phyloP scores from a whole-genome alignment of 2,113 vertebrate genomes.

The Silurus meridionalis region DNA sequence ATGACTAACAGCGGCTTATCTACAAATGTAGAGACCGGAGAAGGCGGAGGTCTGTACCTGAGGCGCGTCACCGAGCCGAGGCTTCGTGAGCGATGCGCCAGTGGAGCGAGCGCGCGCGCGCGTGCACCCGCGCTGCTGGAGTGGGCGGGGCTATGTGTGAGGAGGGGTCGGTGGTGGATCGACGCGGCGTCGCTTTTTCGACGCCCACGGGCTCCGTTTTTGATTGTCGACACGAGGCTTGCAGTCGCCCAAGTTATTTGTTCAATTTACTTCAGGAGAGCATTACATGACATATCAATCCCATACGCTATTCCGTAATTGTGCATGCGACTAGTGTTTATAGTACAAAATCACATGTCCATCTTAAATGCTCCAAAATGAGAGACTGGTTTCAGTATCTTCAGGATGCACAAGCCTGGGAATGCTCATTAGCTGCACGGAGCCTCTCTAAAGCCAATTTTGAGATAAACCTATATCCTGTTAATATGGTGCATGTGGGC shows the following conservation, averaged over 20 bases:
- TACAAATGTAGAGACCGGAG: not conserved
- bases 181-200: conserved; percentile 51
- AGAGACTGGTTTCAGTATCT: not conserved
- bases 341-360: not conserved
- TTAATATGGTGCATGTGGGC: not conserved
- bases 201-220: conserved; percentile 51
- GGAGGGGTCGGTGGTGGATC: not conserved
- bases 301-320: not conserved
- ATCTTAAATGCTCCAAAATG: not conserved
- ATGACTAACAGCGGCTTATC: not conserved
- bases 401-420: not conserved
- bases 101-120: conserved; percentile 36
- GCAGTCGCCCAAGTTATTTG: conserved; percentile 15
- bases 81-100: conserved; percentile 44
- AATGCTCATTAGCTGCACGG: not conserved
- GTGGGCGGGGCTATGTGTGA: conserved; percentile 44
- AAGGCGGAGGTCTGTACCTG: conserved; percentile 27
- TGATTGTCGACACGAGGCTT: conserved; percentile 42
- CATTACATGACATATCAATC: not conserved
- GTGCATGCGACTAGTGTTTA: not conserved
- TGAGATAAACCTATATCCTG: not conserved
- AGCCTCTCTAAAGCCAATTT: not conserved
- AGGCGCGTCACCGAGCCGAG: conserved; percentile 36
- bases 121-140: conserved; percentile 46
- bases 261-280: not conserved